phyloP scores from a whole-genome alignment of 2,113 vertebrate genomes.

The Gymnorhina tibicen region DNA sequence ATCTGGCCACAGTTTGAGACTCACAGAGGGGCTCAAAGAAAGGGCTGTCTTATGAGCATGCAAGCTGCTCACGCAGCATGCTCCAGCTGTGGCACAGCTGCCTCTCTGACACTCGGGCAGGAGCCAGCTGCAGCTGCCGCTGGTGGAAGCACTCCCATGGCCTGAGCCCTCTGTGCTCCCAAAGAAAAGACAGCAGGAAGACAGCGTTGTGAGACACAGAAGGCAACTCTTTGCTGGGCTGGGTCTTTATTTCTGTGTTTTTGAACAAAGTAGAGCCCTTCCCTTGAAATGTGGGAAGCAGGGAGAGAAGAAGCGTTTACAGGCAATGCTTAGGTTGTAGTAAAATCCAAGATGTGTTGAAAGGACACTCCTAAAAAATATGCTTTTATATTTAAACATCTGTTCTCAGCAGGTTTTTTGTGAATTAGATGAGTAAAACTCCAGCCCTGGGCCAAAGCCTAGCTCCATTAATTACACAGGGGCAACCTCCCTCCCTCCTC shows the following conservation, averaged over 20 bases:
- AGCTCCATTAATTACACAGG: not conserved
- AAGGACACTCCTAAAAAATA: not conserved
- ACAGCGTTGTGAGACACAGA: fast-evolving
- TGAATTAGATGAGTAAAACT: slow-evolving; percentile 14
- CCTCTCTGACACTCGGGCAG: fast-evolving
- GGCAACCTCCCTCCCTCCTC: not conserved
- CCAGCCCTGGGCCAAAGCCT: not conserved
- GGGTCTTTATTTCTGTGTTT: not conserved
- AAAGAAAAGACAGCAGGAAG: not conserved
- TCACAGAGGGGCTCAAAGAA: not conserved
- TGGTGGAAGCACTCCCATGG: fast-evolving
- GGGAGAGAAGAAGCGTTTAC: not conserved
- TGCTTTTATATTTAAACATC: slow-evolving; percentile 9
- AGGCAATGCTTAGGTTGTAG: not conserved
- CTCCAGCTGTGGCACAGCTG: slow-evolving; percentile 18
- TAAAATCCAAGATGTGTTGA: not conserved
- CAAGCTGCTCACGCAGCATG: not conserved
- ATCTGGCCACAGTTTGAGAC: not conserved
- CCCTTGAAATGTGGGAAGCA: not conserved
- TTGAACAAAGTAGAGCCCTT: not conserved
- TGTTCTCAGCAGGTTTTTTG: slow-evolving; percentile 1
- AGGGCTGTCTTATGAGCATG: not conserved
- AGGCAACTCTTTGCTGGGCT: not conserved
- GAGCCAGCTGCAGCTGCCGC: not conserved
- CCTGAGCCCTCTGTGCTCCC: fast-evolving